phyloP scores from a whole-genome alignment of 2,797 vertebrate species.

The Cyprinodon diabolis region DNA sequence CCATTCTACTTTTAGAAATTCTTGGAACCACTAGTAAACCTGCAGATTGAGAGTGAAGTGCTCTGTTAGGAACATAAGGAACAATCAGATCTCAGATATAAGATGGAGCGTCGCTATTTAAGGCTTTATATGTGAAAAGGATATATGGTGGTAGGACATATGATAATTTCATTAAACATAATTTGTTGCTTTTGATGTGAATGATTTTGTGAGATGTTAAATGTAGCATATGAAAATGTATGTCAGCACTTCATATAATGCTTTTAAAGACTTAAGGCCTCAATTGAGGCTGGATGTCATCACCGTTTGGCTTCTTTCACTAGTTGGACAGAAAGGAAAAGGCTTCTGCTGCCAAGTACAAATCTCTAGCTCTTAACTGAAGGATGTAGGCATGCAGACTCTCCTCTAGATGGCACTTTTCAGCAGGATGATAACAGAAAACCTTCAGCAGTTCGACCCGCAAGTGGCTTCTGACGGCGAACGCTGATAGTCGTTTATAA shows the following conservation, averaged over 20 bases:
- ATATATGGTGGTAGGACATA: neutral
- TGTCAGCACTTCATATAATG: conserved; percentile 1
- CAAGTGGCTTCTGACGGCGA: conserved; percentile 15
- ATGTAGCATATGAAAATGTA: neutral
- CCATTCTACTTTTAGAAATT: too few relatives aligned
- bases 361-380: conserved; percentile 23
- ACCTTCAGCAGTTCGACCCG: conserved; percentile 24
- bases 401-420: conserved; percentile 60
- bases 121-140: too few relatives aligned
- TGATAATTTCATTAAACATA: neutral
- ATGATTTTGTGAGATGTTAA: neutral
- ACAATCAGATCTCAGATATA: too few relatives aligned
- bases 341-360: neutral
- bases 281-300: conserved; percentile 46
- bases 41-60: too few relatives aligned
- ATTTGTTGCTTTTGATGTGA: neutral
- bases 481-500: conserved; percentile 6
- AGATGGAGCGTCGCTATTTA: too few relatives aligned
- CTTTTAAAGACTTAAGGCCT: conserved; percentile 51
- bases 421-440: conserved; percentile 34
- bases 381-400: neutral
- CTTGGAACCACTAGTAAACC: too few relatives aligned
- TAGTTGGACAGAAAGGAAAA: neutral
- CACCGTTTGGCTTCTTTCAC: neutral
- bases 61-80: too few relatives aligned